Conservation (phyloP, 1,140 invertebrate species). For the Zophobas morio region DNA sequence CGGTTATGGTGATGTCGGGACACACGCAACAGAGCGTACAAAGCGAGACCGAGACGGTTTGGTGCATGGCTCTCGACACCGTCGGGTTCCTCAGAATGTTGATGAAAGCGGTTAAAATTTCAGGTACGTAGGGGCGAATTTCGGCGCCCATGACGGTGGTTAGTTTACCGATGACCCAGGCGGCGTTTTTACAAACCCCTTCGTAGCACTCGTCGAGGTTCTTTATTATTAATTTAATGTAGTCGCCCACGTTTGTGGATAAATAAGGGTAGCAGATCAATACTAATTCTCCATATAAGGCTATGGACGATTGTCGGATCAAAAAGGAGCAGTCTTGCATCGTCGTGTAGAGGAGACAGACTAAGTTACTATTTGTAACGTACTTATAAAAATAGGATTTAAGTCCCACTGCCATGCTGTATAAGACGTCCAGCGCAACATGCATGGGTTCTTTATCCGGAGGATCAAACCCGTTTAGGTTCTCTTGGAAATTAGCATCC, state of each 20-base stretch:
- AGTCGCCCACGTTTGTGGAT: slow-evolving; percentile 91
- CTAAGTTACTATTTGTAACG: slow-evolving; percentile 92
- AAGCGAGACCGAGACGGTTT: slow-evolving; percentile 94
- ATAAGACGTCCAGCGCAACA: slow-evolving; percentile 95
- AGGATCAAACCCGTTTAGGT: slow-evolving; percentile 87
- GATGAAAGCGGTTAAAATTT: slow-evolving; percentile 61
- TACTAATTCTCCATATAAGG: slow-evolving; percentile 96
- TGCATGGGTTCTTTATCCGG: slow-evolving; percentile 99
- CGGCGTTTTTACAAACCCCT: slow-evolving; percentile 99
- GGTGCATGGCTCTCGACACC: slow-evolving; percentile 61
- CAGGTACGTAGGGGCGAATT: slow-evolving; percentile 61
- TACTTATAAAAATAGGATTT: slow-evolving; percentile 94
- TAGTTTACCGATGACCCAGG: slow-evolving; percentile 98
- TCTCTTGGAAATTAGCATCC: slow-evolving; percentile 89
- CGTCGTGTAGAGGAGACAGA: slow-evolving; percentile 96
- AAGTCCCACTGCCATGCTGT: slow-evolving; percentile 94
- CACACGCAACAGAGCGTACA: slow-evolving; percentile 99
- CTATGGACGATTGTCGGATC: slow-evolving; percentile 98
- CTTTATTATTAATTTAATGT: slow-evolving; percentile 94
- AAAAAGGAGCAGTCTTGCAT: slow-evolving; percentile 98
- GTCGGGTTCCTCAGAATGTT: slow-evolving; percentile 57
- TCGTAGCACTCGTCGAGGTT: slow-evolving; percentile 98
- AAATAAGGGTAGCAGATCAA: slow-evolving; percentile 99
- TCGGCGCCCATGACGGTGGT: slow-evolving; percentile 89
- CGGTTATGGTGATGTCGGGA: slow-evolving; percentile 97